Evolutionary conservation across 2,888 invertebrate genomes (phyloP), one percentile per base, ranked within the genome.

Genomic region (Thyatira batis): DNA sequence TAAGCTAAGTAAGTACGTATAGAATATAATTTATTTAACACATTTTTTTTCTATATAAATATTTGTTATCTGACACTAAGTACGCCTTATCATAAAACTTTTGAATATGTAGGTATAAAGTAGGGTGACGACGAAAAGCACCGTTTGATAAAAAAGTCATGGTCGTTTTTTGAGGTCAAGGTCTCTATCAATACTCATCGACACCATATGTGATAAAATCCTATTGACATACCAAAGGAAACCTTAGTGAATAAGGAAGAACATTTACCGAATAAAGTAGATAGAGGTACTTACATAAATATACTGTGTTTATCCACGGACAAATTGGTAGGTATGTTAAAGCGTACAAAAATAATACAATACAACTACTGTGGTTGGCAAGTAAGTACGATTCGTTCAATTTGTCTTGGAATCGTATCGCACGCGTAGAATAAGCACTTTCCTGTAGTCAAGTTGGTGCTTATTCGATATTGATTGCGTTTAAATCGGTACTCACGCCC

Each of bases 401-500:
- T 62, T 63, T 69, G 62, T 55, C 39, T 13, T 39, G 2, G 17
- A 39, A 39, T 53, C 55, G 60, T 39, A 67, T 68, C 63, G 64
- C 76, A 75, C 69, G 69, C 69, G 58, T 63, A 65, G 66, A 54
- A 72, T 68, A 73, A 83, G 73, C 80, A 83, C 78, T 80, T 71
- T 70, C 63, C 53, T 68, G 70, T 72, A 66, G 64, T 76, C 66
- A 69, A 76, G 70, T 63, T 63, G 64, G 66, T 73, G 75, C 78
- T 79, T 76, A 77, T 65, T 75, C 60, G 73, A 76, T 80, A 83
- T 79, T 84, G 88, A 90, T 88, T 87, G 77, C 80, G 69, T 77
- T 76, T 80, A 81, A 82, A 85, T 84, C 81, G 82, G 79, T 74
- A 75, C 73, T 77, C 69, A 73, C 85, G 73, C 90, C 91, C 87